Conservation (phyloP, 2,113 vertebrate species). For the Pandion haliaetus region DNA sequence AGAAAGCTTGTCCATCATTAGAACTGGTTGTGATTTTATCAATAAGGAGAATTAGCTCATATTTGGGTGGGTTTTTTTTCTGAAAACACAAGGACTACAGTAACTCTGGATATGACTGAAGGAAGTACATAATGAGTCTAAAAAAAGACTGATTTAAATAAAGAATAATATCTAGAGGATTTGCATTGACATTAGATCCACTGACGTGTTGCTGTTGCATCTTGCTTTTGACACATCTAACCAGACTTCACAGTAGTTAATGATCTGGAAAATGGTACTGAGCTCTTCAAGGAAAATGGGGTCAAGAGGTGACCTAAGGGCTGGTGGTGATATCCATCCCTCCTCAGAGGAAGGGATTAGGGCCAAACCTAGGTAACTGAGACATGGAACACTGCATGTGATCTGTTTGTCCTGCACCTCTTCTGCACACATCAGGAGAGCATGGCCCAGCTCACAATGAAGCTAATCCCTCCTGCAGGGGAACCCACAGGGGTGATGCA, state of each 20-base stretch:
- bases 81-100: not conserved
- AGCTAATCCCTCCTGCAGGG: not conserved
- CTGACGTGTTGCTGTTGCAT: not conserved
- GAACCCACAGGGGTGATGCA: fast-evolving
- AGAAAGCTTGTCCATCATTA: not conserved
- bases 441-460: not conserved
- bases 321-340: not conserved
- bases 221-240: not conserved
- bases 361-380: not conserved
- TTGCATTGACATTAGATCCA: not conserved
- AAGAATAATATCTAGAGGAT: not conserved
- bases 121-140: not conserved
- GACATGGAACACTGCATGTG: not conserved
- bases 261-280: not conserved
- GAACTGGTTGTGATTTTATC: not conserved
- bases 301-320: not conserved
- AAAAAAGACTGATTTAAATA: not conserved
- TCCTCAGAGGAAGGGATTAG: not conserved
- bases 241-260: not conserved
- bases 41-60: not conserved
- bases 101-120: not conserved
- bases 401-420: not conserved
- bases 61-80: not conserved
- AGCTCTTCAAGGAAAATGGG: not conserved
- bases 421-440: not conserved